These are phyloP conservation scores for Drosophila tropicalis DNA, from an alignment of 1,140 invertebrate species.

Conservation along the genomic window DNA sequence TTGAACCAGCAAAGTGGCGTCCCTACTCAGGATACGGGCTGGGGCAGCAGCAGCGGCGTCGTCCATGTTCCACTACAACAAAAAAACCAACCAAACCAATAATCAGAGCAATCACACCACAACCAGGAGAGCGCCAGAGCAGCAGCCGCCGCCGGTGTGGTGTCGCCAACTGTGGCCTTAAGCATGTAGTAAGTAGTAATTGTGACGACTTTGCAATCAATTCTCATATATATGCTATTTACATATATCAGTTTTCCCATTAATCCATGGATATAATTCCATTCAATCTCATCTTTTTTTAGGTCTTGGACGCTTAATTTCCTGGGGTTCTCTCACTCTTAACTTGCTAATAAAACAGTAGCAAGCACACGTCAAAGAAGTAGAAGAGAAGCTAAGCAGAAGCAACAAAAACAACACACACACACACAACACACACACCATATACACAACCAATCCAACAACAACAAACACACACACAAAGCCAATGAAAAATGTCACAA, in stretches of 20 bases:
- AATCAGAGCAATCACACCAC: slow-evolving; percentile 43
- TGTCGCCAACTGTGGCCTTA: slow-evolving; percentile 81
- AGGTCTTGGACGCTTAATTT: slow-evolving; percentile 19
- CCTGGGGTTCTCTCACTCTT: slow-evolving; percentile 28
- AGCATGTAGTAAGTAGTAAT: slow-evolving; percentile 77
- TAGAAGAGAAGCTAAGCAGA: slow-evolving; percentile 31
- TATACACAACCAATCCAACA: slow-evolving; percentile 51
- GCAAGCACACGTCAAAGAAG: slow-evolving; percentile 41
- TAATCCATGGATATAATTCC: background rate
- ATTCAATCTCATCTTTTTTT: background rate
- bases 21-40: slow-evolving; percentile 72
- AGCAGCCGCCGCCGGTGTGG: slow-evolving; percentile 74
- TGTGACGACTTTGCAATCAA: background rate
- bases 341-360: slow-evolving; percentile 38
- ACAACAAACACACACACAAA: slow-evolving; percentile 68
- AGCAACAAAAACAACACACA: slow-evolving; percentile 34
- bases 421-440: slow-evolving; percentile 30
- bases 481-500: slow-evolving; percentile 83
- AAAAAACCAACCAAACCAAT: slow-evolving; percentile 40
- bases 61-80: slow-evolving; percentile 66
- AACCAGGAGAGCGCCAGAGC: slow-evolving; percentile 53
- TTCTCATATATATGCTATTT: background rate
- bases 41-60: slow-evolving; percentile 78
- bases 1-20: slow-evolving; percentile 76
- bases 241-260: background rate